Percentiles rank a stretch among this genome's conserved stretches.
These are phyloP conservation scores for Spinibarbus caldwelli DNA, from an alignment of 2,797 vertebrate genomes.

Conservation along the genomic window DNA sequence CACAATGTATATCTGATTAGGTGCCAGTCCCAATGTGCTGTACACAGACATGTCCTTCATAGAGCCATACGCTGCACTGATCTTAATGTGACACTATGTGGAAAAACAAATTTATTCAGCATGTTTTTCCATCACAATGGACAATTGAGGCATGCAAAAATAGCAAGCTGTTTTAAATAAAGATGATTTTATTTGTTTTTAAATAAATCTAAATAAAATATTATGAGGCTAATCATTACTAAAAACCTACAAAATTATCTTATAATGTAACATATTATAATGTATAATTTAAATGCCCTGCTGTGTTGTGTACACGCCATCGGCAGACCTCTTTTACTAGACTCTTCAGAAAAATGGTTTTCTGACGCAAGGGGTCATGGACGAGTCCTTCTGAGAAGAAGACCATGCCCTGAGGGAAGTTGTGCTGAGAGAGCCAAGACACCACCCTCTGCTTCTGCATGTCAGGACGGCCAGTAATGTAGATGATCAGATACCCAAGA, in stretches of 20 bases:
- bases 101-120: conserved; percentile 1
- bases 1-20: conserved; percentile 95
- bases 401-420: conserved; percentile 97
- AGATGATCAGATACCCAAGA: conserved; percentile 98
- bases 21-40: conserved; percentile 87
- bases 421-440: conserved; percentile 98
- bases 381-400: conserved; percentile 98
- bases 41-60: conserved; percentile 99
- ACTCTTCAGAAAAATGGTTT: conserved; percentile 94
- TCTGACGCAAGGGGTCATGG: conserved; percentile 96
- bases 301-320: not conserved
- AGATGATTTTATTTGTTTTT: not conserved
- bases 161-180: not conserved
- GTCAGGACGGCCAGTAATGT: conserved; percentile 96
- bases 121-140: not conserved
- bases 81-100: conserved; percentile 90
- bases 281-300: not conserved
- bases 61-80: conserved; percentile 93
- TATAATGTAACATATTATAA: not conserved
- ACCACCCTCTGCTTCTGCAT: conserved; percentile 99
- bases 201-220: not conserved
- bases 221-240: not conserved
- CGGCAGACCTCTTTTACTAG: conserved; percentile 85
- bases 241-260: not conserved
- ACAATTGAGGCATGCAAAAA: not conserved